Evolutionary conservation across 2,113 vertebrate genomes (phyloP).

Genomic region (Strix aluco): DNA sequence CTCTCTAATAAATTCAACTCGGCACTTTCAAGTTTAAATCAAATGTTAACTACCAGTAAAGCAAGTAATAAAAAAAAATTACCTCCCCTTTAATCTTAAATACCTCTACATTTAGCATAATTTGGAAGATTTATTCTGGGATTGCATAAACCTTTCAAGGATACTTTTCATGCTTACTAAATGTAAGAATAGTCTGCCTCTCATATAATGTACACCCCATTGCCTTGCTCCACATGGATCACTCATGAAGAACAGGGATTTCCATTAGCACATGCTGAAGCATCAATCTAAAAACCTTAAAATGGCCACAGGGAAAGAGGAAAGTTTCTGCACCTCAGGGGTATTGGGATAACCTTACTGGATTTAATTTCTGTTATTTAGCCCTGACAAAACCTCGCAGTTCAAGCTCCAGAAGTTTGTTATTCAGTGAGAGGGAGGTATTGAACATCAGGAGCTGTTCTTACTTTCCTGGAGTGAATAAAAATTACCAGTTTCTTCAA

Average conservation of each 20-base stretch:
- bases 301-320: neutral
- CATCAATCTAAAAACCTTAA: neutral
- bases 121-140: constrained; percentile 31
- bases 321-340: neutral
- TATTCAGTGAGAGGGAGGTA: neutral
- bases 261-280: neutral
- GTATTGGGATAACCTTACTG: neutral
- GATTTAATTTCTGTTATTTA: neutral
- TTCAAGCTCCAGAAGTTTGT: neutral
- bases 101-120: neutral
- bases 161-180: neutral
- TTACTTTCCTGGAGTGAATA: neutral
- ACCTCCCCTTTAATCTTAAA: constrained; percentile 31
- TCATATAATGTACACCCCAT: neutral
- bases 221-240: neutral
- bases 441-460: neutral
- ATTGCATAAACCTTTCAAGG: neutral
- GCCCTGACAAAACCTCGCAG: neutral
- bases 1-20: neutral
- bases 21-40: constrained; percentile 1
- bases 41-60: constrained; percentile 32
- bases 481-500: neutral
- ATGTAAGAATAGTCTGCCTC: neutral
- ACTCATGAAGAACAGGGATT: neutral
- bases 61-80: constrained; percentile 26